These are phyloP conservation scores for Ariopsis seemanni DNA, from an alignment of 2,113 vertebrate genomes.

Conservation along the genomic window DNA sequence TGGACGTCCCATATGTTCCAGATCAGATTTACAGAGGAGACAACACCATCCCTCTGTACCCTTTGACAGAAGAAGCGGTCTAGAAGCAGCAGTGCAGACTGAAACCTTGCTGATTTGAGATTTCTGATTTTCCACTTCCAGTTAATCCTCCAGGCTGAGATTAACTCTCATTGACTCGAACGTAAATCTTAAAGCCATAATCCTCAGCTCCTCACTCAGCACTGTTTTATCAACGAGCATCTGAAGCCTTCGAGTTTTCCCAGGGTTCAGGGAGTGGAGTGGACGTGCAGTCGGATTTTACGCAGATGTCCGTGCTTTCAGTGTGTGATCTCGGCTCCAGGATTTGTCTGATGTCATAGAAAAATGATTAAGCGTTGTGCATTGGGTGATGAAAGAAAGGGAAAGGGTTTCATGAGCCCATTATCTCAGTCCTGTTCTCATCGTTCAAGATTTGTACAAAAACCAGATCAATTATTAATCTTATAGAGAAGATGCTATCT, in stretches of 20 bases:
- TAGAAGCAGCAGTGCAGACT: background rate
- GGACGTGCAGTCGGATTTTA: background rate
- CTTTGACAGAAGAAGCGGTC: background rate
- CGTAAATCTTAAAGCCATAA: conserved; percentile 21
- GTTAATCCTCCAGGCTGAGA: conserved; percentile 6
- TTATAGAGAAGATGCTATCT: background rate
- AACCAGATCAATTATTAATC: conserved; percentile 10
- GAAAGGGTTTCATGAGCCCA: background rate
- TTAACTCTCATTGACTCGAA: background rate
- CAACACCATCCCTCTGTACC: background rate
- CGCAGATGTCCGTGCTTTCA: background rate
- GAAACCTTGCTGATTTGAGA: background rate
- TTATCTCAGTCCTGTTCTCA: conserved; percentile 27
- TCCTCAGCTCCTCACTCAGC: conserved; percentile 2
- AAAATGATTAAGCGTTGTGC: background rate
- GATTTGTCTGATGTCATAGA: background rate
- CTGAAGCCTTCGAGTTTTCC: background rate
- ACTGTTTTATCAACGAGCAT: conserved; percentile 21
- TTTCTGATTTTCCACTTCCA: background rate
- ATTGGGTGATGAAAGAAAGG: background rate
- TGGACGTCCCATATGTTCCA: conserved; percentile 30
- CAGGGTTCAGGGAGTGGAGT: background rate
- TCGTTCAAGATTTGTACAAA: background rate
- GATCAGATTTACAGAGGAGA: conserved; percentile 35
- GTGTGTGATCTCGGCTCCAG: background rate